phyloP scores from a whole-genome alignment of 2,888 invertebrate species.

The Eutolmus rufibarbis region DNA sequence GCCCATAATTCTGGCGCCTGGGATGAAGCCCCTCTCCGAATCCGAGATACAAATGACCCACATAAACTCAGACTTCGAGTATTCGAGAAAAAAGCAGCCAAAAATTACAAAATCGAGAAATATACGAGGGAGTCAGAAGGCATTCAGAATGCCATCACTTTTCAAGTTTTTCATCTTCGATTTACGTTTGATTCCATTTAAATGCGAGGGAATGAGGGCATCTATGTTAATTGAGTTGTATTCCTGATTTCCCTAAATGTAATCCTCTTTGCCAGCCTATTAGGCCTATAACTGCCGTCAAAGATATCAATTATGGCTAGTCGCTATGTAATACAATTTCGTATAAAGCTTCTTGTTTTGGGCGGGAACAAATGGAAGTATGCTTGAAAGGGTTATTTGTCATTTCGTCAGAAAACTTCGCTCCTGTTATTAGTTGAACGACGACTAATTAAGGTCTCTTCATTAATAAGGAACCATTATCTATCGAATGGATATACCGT shows the following conservation, averaged over 20 bases:
- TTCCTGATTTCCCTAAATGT: background rate
- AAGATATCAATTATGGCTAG: background rate
- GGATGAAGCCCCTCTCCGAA: background rate
- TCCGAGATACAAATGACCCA: background rate
- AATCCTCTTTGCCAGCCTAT: background rate
- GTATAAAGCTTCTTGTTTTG: background rate
- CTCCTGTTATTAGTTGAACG: background rate
- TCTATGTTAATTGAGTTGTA: background rate
- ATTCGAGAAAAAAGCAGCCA: background rate
- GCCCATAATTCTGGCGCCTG: slow-evolving; percentile 29
- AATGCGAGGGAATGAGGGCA: background rate
- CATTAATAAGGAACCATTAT: background rate
- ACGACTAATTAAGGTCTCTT: background rate
- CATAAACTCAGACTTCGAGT: background rate
- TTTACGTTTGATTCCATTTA: background rate
- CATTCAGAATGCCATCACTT: background rate
- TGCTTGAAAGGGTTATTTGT: background rate
- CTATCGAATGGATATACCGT: background rate
- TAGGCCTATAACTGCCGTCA: background rate
- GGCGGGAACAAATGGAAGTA: background rate
- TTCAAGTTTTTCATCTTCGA: background rate
- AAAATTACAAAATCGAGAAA: background rate
- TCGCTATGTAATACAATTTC: background rate
- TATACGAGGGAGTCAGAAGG: background rate
- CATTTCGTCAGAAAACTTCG: background rate